Base-by-base conservation (phyloP, 1,140 invertebrate genomes). In the Colletes latitarsis region DNA sequence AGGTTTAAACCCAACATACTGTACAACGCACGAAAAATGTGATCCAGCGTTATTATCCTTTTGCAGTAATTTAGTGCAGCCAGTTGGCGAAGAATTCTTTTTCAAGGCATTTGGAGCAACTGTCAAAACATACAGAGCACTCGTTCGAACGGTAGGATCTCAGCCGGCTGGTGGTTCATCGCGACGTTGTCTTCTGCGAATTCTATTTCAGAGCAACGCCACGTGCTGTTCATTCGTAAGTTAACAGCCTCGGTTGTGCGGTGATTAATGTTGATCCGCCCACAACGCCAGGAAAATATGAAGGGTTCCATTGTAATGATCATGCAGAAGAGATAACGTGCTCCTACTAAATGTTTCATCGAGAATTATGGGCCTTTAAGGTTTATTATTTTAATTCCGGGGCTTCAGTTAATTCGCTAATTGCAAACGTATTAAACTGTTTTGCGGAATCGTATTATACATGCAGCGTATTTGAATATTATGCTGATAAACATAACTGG, bases 201-300 rank as follows among this genome's bases (percentile, higher is more conserved):
- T 77, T 85, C 82, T 84, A 85, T 86, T 82, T 80, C 73, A 30
- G 62, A 58, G 69, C 46, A 9, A 30, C 15, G 57, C 52, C 77
- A 80, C 43, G 71, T 62, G 67, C 64, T 74, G 41, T 39, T 71
- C 74, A 57, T 30, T 52, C 46, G 21, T 62, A 73, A 73, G 83
- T 81, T 81, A 85, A 84, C 68, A 72, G 77, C 21, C 55, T 46
- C 63, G 41, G 30, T 41, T 58, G n/a, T 15, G 62, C 68, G 69
- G 58, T 70, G 69, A 86, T 87, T 76, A 81, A 81, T 69, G 81
- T 81, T 81, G 79, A 86, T 74, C 64, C 77, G 62, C 58, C 72
- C 60, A 68, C 46, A 52, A 57, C 69, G 46, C 73, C 55, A 64
- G 67, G 67, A 77, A 85, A 84, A 74, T 79, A 69, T 70, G 78